Conservation (phyloP, 2,888 invertebrate genomes). For the Chrysomela aeneicollis region DNA sequence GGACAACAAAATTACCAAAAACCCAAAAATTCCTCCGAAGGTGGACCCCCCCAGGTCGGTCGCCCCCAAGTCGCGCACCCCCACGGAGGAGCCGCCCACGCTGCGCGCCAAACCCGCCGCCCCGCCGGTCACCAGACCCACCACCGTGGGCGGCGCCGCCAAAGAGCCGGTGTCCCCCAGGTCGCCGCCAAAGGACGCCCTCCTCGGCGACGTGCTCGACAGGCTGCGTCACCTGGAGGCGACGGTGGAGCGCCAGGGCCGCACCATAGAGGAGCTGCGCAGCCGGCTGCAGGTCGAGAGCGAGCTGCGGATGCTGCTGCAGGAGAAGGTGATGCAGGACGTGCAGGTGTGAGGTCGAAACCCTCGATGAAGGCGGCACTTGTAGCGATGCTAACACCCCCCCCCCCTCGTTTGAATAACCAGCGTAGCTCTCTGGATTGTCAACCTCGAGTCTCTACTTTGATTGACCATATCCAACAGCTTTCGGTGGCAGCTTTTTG, state of each 20-base stretch:
- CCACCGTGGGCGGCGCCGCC: background rate
- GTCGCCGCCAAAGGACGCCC: constrained; percentile 14
- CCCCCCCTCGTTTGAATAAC: no score
- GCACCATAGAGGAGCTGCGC: constrained; percentile 71
- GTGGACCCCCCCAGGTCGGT: constrained; percentile 35
- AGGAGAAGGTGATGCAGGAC: constrained; percentile 75
- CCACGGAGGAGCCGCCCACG: constrained; percentile 49
- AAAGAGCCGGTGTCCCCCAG: constrained; percentile 11
- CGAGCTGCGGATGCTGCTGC: constrained; percentile 70
- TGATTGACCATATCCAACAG: no score
- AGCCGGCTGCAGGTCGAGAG: constrained; percentile 69
- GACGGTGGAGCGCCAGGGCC: constrained; percentile 67
- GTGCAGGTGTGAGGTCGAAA: constrained; percentile 69
- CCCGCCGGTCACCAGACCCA: constrained; percentile 17
- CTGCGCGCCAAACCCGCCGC: constrained; percentile 41
- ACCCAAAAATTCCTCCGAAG: constrained; percentile 45
- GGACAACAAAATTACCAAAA: no score
- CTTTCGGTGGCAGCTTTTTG: no score
- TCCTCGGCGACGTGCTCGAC: constrained; percentile 53
- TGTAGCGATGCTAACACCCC: no score
- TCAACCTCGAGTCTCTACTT: no score
- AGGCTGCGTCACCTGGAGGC: constrained; percentile 67
- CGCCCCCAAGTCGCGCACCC: constrained; percentile 47
- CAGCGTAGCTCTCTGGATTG: no score
- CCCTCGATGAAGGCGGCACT: no score